Conservation (phyloP, 1,140 invertebrate genomes). For the Brachionus calyciflorus region DNA sequence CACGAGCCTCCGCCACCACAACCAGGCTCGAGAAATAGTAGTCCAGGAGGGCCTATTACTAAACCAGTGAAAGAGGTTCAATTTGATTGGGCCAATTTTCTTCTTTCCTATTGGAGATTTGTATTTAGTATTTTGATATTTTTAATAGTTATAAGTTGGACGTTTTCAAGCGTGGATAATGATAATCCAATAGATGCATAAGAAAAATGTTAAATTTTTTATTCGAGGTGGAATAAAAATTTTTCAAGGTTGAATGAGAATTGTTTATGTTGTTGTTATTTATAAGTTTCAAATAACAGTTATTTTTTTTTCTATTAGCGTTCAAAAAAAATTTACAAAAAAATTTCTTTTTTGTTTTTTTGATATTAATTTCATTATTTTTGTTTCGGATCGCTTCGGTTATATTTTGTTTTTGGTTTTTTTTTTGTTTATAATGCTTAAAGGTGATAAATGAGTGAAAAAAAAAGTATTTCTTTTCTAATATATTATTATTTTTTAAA, state of each 20-base stretch:
- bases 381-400: background rate
- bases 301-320: too few species aligned
- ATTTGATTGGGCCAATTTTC: background rate
- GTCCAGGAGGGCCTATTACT: background rate
- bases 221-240: too few species aligned
- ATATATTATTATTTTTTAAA: too few species aligned
- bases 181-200: background rate
- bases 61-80: background rate
- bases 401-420: background rate
- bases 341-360: background rate
- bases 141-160: background rate
- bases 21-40: background rate
- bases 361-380: background rate
- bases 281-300: constrained; percentile 28
- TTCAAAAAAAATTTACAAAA: background rate
- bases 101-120: background rate
- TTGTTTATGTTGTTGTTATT: too few species aligned
- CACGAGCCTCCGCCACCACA: background rate
- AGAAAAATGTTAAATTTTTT: background rate
- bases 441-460: too few species aligned
- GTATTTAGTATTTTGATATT: background rate
- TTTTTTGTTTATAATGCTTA: background rate
- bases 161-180: background rate
- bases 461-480: too few species aligned
- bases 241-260: constrained; percentile 21